Percentiles rank a stretch among this genome's conserved stretches.
These are phyloP conservation scores for Triops cancriformis DNA, from an alignment of 1,140 invertebrate genomes.

Conservation along the genomic window DNA sequence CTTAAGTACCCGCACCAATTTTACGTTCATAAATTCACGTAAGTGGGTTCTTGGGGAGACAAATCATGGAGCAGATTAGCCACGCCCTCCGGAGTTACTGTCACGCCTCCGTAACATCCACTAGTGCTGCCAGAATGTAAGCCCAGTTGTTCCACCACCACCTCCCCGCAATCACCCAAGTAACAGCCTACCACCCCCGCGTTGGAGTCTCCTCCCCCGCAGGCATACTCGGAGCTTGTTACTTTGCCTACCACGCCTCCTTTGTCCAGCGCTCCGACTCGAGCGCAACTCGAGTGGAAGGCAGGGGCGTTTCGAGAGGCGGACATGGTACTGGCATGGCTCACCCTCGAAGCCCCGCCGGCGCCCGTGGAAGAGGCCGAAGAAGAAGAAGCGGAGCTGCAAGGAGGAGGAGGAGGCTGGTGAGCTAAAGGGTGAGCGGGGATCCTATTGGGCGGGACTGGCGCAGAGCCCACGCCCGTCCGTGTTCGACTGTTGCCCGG, in stretches of 20 bases:
- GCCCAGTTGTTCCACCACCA: conserved; percentile 3
- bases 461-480: conserved; percentile 27
- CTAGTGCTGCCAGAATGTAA: background rate
- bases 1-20: background rate
- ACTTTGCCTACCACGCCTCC: background rate
- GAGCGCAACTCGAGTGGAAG: conserved; percentile 3
- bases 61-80: conserved; percentile 20
- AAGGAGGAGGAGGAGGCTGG: conserved; percentile 55
- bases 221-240: background rate
- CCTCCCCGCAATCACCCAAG: background rate
- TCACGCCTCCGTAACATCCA: background rate
- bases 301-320: background rate
- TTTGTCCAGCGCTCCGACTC: background rate
- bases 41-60: conserved; percentile 79
- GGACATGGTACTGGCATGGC: background rate
- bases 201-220: background rate
- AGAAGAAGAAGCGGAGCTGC: background rate
- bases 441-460: conserved; percentile 40
- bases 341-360: background rate
- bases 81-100: background rate
- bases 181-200: background rate
- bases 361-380: background rate
- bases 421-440: conserved; percentile 44
- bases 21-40: conserved; percentile 73
- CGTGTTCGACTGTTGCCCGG: conserved; percentile 25